These are phyloP conservation scores for Pituophis catenifer DNA, from an alignment of 2,113 vertebrate species.

Conservation along the genomic window DNA sequence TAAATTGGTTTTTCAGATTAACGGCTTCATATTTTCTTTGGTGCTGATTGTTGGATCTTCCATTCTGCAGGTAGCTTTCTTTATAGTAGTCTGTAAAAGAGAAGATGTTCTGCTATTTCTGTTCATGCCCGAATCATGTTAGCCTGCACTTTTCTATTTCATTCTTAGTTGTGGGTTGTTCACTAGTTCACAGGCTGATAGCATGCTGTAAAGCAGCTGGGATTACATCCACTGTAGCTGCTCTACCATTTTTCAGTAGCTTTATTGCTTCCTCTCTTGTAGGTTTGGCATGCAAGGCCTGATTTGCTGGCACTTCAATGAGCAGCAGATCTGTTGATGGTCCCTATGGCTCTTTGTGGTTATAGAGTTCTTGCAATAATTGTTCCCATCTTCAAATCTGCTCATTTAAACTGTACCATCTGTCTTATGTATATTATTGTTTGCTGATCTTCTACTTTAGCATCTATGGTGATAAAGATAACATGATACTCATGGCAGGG, in stretches of 20 bases:
- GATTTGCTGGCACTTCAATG: neutral
- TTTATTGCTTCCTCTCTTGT: neutral
- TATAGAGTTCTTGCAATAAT: neutral
- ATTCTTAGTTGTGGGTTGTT: neutral
- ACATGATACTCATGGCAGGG: neutral
- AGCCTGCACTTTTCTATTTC: neutral
- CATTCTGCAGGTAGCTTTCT: neutral
- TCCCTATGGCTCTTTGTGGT: neutral
- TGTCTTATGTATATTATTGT: neutral
- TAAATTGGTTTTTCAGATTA: neutral
- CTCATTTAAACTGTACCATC: neutral
- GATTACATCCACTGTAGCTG: neutral
- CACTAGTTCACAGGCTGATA: neutral
- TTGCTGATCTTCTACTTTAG: neutral
- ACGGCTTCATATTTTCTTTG: neutral
- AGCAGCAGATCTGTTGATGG: neutral
- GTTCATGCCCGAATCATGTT: neutral
- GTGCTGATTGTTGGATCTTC: neutral
- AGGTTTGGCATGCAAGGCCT: neutral
- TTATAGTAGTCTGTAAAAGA: neutral
- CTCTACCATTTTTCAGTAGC: neutral
- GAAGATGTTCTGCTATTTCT: neutral
- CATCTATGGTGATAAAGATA: neutral
- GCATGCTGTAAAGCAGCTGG: neutral
- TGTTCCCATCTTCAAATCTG: neutral